Base-by-base conservation (phyloP, 2,113 vertebrate genomes). In the Trematocara stigmaticum region DNA sequence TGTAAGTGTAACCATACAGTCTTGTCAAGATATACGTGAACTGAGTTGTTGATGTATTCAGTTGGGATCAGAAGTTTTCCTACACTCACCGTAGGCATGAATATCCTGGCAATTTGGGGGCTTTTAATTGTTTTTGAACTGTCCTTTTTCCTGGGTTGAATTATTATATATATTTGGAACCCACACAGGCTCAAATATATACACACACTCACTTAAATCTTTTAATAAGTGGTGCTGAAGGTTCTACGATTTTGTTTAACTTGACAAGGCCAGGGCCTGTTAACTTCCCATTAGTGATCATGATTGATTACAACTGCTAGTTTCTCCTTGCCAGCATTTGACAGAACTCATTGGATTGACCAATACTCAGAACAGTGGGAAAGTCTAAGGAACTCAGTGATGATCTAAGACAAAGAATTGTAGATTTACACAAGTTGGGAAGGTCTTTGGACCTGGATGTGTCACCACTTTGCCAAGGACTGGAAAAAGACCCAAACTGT, bases 221-320 rank as follows among this genome's bases (percentile, higher is more conserved):
- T 64, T 64, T 38, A 64, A 38, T 29, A 29, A 29, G 26, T 29
- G 26, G 26, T 29, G 26, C 26, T 29, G 26, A 29, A 29, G 26
- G 26, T 38, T 0, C 18, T 66, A 38, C 2, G 18, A 66, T 38
- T 38, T 0, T 38, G 31, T 20, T 64, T 3, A 64, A 64, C 0
- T 64, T 64, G 34, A 64, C 10, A 64, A 64, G 18, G 18, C 59
- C 59, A 64, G 18, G 59, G 34, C 1, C 59, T 20, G 10, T 64
- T 64, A 64, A 38, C 59, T 20, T 38, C 59, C 16, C 18, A 20
- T 38, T 20, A 38, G 10, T 38, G 59, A 38, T 64, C 59, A 64
- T 38, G 34, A 64, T n/a, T 64, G 34, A 64, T 20, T 64, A 64
- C 59, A 38, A 38, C 59, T 38, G 59, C 34, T 64, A 38, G 10